Conservation (phyloP, 2,113 vertebrate genomes). For the Illadopsis cleaveri region DNA sequence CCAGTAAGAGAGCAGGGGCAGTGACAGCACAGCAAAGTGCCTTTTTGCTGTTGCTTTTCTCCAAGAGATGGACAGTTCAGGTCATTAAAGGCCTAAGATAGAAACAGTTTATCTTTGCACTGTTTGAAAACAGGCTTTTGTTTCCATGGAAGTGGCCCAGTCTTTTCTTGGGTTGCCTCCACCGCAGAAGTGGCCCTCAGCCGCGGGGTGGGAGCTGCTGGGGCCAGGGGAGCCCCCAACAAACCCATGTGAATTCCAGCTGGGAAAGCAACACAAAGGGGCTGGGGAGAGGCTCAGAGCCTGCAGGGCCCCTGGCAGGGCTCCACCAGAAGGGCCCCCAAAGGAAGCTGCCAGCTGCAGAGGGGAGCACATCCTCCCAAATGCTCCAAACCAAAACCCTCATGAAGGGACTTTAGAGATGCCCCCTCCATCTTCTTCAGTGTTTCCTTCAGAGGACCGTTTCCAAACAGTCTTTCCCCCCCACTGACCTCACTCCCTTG, state of each 20-base stretch:
- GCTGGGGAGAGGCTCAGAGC: constrained; percentile 38
- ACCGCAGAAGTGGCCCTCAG: constrained; percentile 20
- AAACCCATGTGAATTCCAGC: constrained; percentile 79
- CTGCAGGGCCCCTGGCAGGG: constrained; percentile 53
- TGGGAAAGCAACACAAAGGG: constrained; percentile 78
- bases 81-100: constrained; percentile 76
- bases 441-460: background rate
- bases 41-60: background rate
- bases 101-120: constrained; percentile 71
- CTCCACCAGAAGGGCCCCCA: background rate
- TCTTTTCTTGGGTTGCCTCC: constrained; percentile 45
- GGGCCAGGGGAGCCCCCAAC: constrained; percentile 16
- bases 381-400: constrained; percentile 38
- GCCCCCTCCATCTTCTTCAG: background rate
- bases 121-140: constrained; percentile 83
- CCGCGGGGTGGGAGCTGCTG: background rate
- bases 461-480: background rate
- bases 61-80: constrained; percentile 65
- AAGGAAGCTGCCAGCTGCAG: background rate
- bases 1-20: background rate
- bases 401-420: constrained; percentile 50
- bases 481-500: background rate
- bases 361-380: constrained; percentile 13
- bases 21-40: constrained; percentile 26
- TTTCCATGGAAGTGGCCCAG: constrained; percentile 71